Evolutionary conservation across 1,140 invertebrate species (phyloP).

Genomic region (Rhizoglyphus robini): DNA sequence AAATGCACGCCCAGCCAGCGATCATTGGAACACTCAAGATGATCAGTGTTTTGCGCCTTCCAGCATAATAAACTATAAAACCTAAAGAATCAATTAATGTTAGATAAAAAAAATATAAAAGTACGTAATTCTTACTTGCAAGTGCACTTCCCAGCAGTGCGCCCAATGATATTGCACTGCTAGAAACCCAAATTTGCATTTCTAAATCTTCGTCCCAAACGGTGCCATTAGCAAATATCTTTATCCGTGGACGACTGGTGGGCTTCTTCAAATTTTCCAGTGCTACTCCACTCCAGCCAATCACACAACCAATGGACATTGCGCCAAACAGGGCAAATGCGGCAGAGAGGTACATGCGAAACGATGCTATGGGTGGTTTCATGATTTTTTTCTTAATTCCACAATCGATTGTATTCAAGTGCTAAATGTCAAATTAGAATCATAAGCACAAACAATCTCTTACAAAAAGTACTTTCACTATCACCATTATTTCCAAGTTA

Average conservation of each 20-base stretch:
- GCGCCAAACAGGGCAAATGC: neutral
- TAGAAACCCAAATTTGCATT: constrained; percentile 25
- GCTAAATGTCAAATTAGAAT: no score
- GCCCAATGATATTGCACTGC: constrained; percentile 23
- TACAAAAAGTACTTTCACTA: no score
- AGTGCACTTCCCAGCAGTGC: constrained; percentile 24
- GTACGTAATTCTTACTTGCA: constrained; percentile 25
- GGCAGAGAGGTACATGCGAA: neutral
- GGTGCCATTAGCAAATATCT: no score
- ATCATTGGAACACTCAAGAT: constrained; percentile 52
- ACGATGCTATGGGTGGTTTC: no score
- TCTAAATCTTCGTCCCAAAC: no score
- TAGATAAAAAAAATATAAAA: neutral
- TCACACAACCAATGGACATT: neutral
- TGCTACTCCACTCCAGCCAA: constrained; percentile 11
- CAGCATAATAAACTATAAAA: constrained; percentile 42
- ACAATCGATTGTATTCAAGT: no score
- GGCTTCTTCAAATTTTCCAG: neutral
- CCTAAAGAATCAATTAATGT: neutral
- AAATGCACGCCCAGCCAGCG: constrained; percentile 57
- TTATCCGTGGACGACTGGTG: neutral
- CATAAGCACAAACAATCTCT: no score
- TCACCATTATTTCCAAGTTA: no score
- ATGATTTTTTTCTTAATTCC: no score
- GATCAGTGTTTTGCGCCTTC: constrained; percentile 56